These are phyloP conservation scores for Cladopsammia gracilis DNA, from an alignment of 64 coral and sea anemone species.

Conservation along the genomic window DNA sequence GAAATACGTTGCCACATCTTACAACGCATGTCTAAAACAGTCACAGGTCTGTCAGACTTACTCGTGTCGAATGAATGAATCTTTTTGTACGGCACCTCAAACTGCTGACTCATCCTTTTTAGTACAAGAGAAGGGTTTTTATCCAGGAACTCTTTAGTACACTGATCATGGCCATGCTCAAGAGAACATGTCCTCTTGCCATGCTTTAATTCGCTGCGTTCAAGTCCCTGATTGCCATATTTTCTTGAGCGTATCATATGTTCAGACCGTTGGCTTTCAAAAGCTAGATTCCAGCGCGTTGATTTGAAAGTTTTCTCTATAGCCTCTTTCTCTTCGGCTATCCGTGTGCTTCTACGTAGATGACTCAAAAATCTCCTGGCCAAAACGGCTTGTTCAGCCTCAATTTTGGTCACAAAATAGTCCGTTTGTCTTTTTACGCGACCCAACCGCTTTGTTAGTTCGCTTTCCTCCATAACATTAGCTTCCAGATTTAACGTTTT, in stretches of 20 bases:
- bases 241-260: neutral
- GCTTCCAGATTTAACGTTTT: constrained; percentile 72
- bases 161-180: neutral
- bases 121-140: constrained; percentile 61
- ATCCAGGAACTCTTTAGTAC: neutral
- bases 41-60: constrained; percentile 50
- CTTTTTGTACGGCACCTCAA: constrained; percentile 88
- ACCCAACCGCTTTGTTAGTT: constrained; percentile 55
- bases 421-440: constrained; percentile 71
- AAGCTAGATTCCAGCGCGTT: constrained; percentile 41
- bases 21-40: constrained; percentile 75
- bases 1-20: constrained; percentile 82
- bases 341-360: constrained; percentile 61
- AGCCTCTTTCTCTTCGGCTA: constrained; percentile 80
- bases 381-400: constrained; percentile 57
- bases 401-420: constrained; percentile 47
- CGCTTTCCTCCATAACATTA: constrained; percentile 80
- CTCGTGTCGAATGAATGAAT: constrained; percentile 67
- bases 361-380: constrained; percentile 80
- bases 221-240: neutral
- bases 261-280: constrained; percentile 23
- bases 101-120: constrained; percentile 64
- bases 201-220: neutral
- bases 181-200: too few species aligned
- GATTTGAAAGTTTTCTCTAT: constrained; percentile 62